A percentile compares a stretch with the other conserved stretches of the same genome.
phyloP scores from a whole-genome alignment of 1,140 invertebrate genomes.

The Psilanteris sp. region DNA sequence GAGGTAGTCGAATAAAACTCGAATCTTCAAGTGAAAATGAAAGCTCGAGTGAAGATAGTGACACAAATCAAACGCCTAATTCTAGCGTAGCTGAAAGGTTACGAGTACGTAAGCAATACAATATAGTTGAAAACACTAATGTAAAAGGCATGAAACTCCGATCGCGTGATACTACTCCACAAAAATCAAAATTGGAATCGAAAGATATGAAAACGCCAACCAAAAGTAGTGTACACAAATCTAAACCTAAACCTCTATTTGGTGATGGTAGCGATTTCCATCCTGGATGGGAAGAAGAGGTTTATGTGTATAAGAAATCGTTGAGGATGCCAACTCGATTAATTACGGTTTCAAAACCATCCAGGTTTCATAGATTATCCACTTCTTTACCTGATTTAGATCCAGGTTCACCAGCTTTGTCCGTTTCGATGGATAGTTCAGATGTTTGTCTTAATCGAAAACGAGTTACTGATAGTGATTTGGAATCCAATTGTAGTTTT shows the following conservation, averaged over 20 bases:
- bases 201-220: conserved; percentile 46
- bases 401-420: conserved; percentile 83
- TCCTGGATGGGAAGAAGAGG: conserved; percentile 89
- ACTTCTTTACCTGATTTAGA: conserved; percentile 88
- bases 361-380: conserved; percentile 82
- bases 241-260: conserved; percentile 82
- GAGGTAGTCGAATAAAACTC: conserved; percentile 73
- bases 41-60: conserved; percentile 74
- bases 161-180: conserved; percentile 68
- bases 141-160: conserved; percentile 72
- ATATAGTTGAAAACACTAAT: background rate
- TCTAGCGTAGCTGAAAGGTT: conserved; percentile 74
- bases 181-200: conserved; percentile 64
- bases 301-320: conserved; percentile 89
- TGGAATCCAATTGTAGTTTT: conserved; percentile 84
- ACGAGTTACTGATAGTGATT: conserved; percentile 82
- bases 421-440: conserved; percentile 79
- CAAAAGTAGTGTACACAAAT: conserved; percentile 54
- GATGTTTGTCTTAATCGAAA: conserved; percentile 73
- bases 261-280: conserved; percentile 87
- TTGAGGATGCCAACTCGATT: conserved; percentile 87
- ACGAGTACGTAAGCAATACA: conserved; percentile 70
- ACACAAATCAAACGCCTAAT: conserved; percentile 62
- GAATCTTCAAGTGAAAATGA: conserved; percentile 74
- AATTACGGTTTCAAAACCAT: conserved; percentile 86